Conservation (phyloP, 2,888 invertebrate species). For the Caenorhabditis plicata region DNA sequence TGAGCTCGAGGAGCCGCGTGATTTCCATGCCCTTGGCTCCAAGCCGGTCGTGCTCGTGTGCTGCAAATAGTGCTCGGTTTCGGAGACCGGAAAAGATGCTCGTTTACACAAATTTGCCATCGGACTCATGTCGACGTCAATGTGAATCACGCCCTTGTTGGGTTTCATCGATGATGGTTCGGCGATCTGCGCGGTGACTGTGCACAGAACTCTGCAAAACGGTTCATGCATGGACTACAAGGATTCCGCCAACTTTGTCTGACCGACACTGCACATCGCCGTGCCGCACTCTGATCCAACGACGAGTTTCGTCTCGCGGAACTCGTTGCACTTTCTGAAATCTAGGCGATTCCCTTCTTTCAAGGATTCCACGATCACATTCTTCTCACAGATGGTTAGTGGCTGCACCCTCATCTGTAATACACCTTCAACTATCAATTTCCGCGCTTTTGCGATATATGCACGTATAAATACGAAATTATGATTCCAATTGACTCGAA, state of each 20-base stretch:
- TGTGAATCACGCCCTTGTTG: conserved; percentile 41
- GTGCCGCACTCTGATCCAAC: conserved; percentile 45
- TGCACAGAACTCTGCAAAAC: conserved; percentile 42
- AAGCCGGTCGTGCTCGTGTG: conserved; percentile 45
- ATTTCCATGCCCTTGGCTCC: conserved; percentile 72
- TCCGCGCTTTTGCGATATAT: no score
- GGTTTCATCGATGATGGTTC: conserved; percentile 44
- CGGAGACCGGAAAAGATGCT: not conserved
- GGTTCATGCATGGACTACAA: not conserved
- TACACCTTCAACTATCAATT: not conserved
- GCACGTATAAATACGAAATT: no score
- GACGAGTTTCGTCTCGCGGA: conserved; percentile 41
- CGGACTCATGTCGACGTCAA: conserved; percentile 53
- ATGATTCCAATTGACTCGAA: not conserved
- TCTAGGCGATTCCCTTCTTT: conserved; percentile 32
- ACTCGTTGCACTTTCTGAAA: conserved; percentile 39
- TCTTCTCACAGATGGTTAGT: conserved; percentile 20
- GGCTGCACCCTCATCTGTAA: conserved; percentile 20
- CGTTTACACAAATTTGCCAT: conserved; percentile 40
- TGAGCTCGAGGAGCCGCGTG: conserved; percentile 68
- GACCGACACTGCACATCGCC: conserved; percentile 48
- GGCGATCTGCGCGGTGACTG: conserved; percentile 39
- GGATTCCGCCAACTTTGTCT: conserved; percentile 37
- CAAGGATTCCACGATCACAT: conserved; percentile 17
- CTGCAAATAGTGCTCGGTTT: conserved; percentile 10